phyloP scores from a whole-genome alignment of 2,113 vertebrate species.

The Salminus brasiliensis region DNA sequence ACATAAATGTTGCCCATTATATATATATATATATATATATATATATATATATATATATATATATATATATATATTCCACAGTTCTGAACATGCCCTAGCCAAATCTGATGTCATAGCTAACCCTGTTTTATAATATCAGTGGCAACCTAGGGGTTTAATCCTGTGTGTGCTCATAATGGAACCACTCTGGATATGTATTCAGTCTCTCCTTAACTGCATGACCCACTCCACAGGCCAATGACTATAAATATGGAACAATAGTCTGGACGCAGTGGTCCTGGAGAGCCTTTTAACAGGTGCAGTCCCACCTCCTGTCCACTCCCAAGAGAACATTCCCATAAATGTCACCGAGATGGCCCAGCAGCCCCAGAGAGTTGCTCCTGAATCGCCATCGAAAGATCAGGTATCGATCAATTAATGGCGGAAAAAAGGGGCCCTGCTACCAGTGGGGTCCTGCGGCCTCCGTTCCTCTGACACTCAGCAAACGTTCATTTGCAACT shows the following conservation, averaged over 20 bases:
- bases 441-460: constrained; percentile 61
- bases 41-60: too few species aligned
- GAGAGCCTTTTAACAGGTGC: constrained; percentile 77
- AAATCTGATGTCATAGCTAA: too few species aligned
- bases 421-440: constrained; percentile 70
- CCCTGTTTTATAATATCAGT: too few species aligned
- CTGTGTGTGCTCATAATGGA: background rate
- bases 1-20: too few species aligned
- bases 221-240: constrained; percentile 72
- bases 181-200: background rate
- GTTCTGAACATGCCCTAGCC: too few species aligned
- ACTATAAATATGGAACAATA: constrained; percentile 76
- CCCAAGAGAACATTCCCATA: constrained; percentile 79
- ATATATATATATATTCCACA: too few species aligned
- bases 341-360: constrained; percentile 78
- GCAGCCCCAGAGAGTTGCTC: constrained; percentile 71
- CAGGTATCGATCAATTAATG: constrained; percentile 86
- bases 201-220: constrained; percentile 52
- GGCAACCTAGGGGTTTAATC: background rate
- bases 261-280: constrained; percentile 60
- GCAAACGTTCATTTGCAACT: constrained; percentile 43
- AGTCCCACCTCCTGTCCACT: constrained; percentile 57
- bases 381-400: constrained; percentile 77
- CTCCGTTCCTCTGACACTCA: constrained; percentile 45
- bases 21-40: too few species aligned